Conservation (phyloP, 2,113 vertebrate genomes). For the Agelaius phoeniceus region DNA sequence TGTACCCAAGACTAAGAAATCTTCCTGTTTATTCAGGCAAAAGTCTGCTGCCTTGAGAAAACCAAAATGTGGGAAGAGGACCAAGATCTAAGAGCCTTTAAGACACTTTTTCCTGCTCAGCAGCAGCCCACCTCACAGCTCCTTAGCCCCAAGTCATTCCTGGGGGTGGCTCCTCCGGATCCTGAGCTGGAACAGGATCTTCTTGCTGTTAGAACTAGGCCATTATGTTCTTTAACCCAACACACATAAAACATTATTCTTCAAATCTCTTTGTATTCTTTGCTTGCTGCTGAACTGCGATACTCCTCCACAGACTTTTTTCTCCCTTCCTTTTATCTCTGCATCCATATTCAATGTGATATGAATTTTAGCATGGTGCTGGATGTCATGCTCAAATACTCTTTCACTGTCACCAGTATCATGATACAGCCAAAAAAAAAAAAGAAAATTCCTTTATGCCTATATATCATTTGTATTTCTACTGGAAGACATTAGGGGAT, state of each 20-base stretch:
- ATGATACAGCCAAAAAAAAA: neutral
- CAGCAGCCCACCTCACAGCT: neutral
- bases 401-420: neutral
- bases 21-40: neutral
- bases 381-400: neutral
- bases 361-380: neutral
- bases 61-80: neutral
- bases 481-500: neutral
- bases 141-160: neutral
- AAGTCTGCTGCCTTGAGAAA: neutral
- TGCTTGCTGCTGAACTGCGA: neutral
- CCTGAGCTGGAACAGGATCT: neutral
- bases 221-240: neutral
- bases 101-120: neutral
- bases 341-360: neutral
- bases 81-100: neutral
- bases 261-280: neutral
- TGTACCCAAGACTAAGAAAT: neutral
- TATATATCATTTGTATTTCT: neutral
- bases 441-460: neutral
- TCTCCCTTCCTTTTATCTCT: neutral
- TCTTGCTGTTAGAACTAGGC: neutral
- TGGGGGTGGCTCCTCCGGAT: neutral
- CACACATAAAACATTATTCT: neutral
- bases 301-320: neutral